phyloP scores from a whole-genome alignment of 2,888 invertebrate species.

The Urechis unicinctus region DNA sequence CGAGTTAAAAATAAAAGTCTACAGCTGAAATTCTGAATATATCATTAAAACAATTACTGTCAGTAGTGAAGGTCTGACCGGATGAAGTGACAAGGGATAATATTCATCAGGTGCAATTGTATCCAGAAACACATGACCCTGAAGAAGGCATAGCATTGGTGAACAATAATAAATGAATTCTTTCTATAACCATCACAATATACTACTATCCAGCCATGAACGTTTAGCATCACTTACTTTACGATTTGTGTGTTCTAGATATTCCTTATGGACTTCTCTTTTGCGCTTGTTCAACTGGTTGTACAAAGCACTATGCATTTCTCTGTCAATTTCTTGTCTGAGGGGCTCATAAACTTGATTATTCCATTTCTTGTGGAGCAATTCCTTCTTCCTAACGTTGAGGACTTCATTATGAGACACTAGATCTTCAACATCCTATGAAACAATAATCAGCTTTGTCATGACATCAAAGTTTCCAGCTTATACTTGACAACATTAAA shows the following conservation, averaged over 20 bases:
- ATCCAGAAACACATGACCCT: slow-evolving; percentile 47
- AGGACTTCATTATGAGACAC: neutral
- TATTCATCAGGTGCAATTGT: slow-evolving; percentile 44
- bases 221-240: too few relatives aligned
- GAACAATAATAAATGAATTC: neutral
- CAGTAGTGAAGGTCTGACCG: slow-evolving; percentile 35
- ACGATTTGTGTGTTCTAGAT: slow-evolving; percentile 43
- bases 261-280: slow-evolving; percentile 41
- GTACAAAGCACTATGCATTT: slow-evolving; percentile 36
- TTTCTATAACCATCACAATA: neutral
- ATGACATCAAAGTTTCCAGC: neutral
- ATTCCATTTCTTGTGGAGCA: slow-evolving; percentile 45
- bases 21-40: neutral
- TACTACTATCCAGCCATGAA: too few relatives aligned
- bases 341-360: slow-evolving; percentile 44
- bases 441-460: neutral
- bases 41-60: slow-evolving; percentile 26
- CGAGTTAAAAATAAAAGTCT: neutral
- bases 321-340: slow-evolving; percentile 32
- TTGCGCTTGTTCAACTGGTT: slow-evolving; percentile 33
- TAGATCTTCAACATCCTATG: neutral
- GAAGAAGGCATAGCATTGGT: too few relatives aligned
- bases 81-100: slow-evolving; percentile 40
- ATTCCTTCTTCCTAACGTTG: slow-evolving; percentile 38
- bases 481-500: too few relatives aligned